These are phyloP conservation scores for Drosophila diplacantha DNA, from an alignment of 2,888 invertebrate genomes.

Conservation along the genomic window DNA sequence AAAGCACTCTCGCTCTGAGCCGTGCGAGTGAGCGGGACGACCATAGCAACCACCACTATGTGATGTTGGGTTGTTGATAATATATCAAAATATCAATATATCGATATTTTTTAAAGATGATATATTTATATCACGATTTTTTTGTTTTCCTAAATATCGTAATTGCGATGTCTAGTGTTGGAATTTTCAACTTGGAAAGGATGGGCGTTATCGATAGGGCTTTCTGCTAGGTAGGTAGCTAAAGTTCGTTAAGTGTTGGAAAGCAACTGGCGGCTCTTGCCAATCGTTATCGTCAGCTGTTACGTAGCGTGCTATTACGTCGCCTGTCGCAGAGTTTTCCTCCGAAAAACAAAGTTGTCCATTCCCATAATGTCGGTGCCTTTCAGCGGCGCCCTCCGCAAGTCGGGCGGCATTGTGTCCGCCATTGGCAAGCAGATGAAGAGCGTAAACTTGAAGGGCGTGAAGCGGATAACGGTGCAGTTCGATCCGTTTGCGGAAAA, in stretches of 20 bases:
- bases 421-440: slow-evolving; percentile 86
- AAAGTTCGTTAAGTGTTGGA: not conserved
- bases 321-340: slow-evolving; percentile 6
- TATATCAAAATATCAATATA: no score
- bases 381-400: slow-evolving; percentile 83
- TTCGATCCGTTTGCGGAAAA: slow-evolving; percentile 91
- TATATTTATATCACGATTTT: no score
- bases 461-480: slow-evolving; percentile 86
- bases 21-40: no score
- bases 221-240: no score
- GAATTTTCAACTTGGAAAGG: no score
- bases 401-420: slow-evolving; percentile 84
- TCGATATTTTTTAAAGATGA: no score
- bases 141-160: no score
- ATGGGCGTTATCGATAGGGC: no score
- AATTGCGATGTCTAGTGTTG: no score
- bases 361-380: slow-evolving; percentile 84
- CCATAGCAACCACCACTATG: slow-evolving; percentile 5
- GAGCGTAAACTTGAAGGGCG: slow-evolving; percentile 86
- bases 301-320: slow-evolving; percentile 36
- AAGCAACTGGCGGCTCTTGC: not conserved
- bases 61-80: not conserved
- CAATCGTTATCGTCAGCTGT: slow-evolving; percentile 31
- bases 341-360: slow-evolving; percentile 50
- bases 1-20: no score